Evolutionary conservation across 2,113 vertebrate genomes (phyloP), one percentile per base, ranked within the genome.

Genomic region (Brachyhypopomus occidentalis): DNA sequence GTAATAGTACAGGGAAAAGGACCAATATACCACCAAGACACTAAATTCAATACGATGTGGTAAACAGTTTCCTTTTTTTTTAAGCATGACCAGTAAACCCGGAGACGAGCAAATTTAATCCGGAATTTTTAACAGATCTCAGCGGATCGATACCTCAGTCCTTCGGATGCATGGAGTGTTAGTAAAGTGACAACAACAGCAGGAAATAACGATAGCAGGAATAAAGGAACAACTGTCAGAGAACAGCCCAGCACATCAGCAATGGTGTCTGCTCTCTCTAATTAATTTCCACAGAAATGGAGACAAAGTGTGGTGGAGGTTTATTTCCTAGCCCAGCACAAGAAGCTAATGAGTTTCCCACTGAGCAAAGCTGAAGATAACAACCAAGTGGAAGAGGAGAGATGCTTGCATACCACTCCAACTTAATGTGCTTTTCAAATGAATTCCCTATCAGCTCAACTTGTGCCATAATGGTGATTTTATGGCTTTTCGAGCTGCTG

Each of bases 251-350:
- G 67, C 81, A 80, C 83, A 75, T 85, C 74, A 56, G 85, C 69
- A 74, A 58, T 56, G 77, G 82, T 84, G 76, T 82, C 83, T 82
- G 83, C 82, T 84, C 74, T 83, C 75, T 82, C 87, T 86, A 88
- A 88, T 88, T 86, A 84, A 88, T 86, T 86, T 85, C 77, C 75
- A 84, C 72, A 80, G 84, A 86, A 86, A 85, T 85, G 81, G 79
- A 86, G 83, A 84, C 85, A 86, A 84, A 88, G 79, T 83, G 79
- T 81, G 83, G 75, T 75, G 63, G 82, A 84, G 79, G 86, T 85
- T 84, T 86, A 83, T 83, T 86, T 86, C 83, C 81, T 77, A 72
- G 79, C 80, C 79, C 81, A 72, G 83, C 71, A 59, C 73, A 80
- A 83, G 82, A 72, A 85, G 83, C 87, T 88, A 84, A 85, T 85